Base-by-base conservation (phyloP, 1,140 invertebrate species). In the Cydia amplana region DNA sequence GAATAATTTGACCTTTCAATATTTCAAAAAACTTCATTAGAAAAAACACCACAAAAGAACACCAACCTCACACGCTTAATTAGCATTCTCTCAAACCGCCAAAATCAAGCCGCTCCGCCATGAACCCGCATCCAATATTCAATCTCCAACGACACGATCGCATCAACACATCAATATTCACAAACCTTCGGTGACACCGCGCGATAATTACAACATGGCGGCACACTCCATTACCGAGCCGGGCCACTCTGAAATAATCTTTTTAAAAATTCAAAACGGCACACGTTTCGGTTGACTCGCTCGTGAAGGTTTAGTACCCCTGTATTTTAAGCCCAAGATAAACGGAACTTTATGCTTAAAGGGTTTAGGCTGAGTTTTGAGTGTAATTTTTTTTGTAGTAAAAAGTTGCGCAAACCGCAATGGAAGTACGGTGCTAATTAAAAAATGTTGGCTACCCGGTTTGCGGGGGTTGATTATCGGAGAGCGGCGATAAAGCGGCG, bases 261-360 rank as follows among this genome's bases (percentile, higher is more conserved):
- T 78, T 85, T 87, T 85, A 88, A 88, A 88, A 85, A 87, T 87
- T 88, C 83, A 87, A 83, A 86, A 82, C 83, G 78, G 70, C 77
- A 79, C 80, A 78, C 78, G 80, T 80, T 83, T 80, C 81, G 79
- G 78, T 79, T 79, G 78, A 80, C 76, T 78, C 80, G 70, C 72
- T 78, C 60, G 60, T 74, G 77, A 63, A 65, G 77, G 80, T 84
- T 81, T 76, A 80, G 79, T 77, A 77, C 79, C 72, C 74, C 80
- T 80, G 79, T 12, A 23, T 75, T 73, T 40, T 25, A 20, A 43
- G n/a, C 40, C 0, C 63, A 51, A 55, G 4, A 55, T 16, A 78
- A 75, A 74, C 63, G 78, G 18, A 16, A 77, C 80, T 23, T 0
- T 60, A 23, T 10, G 10, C 0, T 12, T 10, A 6, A 23, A 73